A percentile compares a stretch with the other conserved stretches of the same genome.
phyloP scores from a whole-genome alignment of 2,113 vertebrate species.

The Passer domesticus region DNA sequence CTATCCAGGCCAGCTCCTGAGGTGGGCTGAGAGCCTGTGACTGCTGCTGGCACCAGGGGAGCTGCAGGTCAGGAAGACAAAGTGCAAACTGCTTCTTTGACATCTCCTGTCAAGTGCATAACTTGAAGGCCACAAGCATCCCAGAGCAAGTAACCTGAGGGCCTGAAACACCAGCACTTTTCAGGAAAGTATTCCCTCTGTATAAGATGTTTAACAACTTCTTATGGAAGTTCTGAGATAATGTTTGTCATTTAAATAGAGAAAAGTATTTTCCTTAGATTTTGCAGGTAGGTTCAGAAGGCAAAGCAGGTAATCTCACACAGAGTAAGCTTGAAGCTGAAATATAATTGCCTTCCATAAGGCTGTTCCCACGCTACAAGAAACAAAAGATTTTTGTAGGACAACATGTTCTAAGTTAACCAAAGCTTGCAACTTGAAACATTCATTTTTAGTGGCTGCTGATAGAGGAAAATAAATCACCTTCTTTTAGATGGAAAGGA shows the following conservation, averaged over 20 bases:
- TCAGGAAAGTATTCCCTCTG: not conserved
- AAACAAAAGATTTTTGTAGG: not conserved
- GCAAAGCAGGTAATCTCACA: not conserved
- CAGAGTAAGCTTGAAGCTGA: not conserved
- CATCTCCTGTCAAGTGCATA: not conserved
- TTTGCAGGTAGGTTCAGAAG: not conserved
- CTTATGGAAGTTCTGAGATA: not conserved
- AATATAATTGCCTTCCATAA: not conserved
- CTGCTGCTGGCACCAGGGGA: not conserved
- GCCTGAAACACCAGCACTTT: not conserved
- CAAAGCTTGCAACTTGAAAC: not conserved
- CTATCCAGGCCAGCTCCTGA: not conserved
- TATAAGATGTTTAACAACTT: not conserved
- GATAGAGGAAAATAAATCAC: conserved; percentile 10
- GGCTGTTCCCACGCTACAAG: not conserved
- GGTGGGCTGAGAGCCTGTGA: not conserved
- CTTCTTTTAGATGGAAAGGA: not conserved
- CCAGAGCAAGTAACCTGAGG: not conserved
- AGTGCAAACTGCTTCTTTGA: not conserved
- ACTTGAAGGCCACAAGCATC: not conserved
- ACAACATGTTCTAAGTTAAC: not conserved
- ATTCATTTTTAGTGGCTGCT: not conserved
- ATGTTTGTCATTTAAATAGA: not conserved
- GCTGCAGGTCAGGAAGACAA: not conserved
- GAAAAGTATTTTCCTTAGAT: not conserved